phyloP scores from a whole-genome alignment of 2,888 invertebrate species.

The Aporophyla nigra region DNA sequence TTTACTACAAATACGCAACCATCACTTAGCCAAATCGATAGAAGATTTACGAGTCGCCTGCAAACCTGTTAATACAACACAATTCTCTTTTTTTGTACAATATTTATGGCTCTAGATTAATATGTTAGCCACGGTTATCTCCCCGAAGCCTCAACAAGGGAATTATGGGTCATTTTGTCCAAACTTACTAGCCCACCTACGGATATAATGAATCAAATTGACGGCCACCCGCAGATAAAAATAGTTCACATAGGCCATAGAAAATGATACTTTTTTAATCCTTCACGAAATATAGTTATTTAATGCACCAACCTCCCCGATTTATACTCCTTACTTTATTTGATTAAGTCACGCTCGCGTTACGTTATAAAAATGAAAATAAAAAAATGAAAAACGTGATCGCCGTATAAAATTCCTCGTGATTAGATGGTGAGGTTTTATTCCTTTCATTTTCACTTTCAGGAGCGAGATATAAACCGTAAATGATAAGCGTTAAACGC shows the following conservation, averaged over 20 bases:
- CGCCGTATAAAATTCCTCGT: constrained; percentile 61
- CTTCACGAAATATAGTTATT: constrained; percentile 73
- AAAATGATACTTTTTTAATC: constrained; percentile 80
- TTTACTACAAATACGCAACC: constrained; percentile 23
- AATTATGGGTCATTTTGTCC: constrained; percentile 87
- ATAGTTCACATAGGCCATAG: constrained; percentile 70
- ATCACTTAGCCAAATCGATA: constrained; percentile 63
- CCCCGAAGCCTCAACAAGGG: constrained; percentile 83
- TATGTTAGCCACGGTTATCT: constrained; percentile 82
- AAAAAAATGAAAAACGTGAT: constrained; percentile 66
- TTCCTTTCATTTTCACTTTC: constrained; percentile 56
- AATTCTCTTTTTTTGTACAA: constrained; percentile 69
- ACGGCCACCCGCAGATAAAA: constrained; percentile 83
- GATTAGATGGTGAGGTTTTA: constrained; percentile 66
- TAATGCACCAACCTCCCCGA: constrained; percentile 71
- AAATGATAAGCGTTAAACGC: constrained; percentile 53
- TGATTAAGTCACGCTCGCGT: constrained; percentile 76
- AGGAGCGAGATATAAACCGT: constrained; percentile 41
- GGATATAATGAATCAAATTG: constrained; percentile 84
- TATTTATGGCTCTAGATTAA: constrained; percentile 86
- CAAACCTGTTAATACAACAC: constrained; percentile 70
- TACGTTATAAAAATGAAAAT: constrained; percentile 71
- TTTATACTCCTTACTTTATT: constrained; percentile 77
- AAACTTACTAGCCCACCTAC: constrained; percentile 87
- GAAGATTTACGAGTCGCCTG: constrained; percentile 69